Conservation (phyloP, 2,113 vertebrate species). For the Apodemus sylvaticus region DNA sequence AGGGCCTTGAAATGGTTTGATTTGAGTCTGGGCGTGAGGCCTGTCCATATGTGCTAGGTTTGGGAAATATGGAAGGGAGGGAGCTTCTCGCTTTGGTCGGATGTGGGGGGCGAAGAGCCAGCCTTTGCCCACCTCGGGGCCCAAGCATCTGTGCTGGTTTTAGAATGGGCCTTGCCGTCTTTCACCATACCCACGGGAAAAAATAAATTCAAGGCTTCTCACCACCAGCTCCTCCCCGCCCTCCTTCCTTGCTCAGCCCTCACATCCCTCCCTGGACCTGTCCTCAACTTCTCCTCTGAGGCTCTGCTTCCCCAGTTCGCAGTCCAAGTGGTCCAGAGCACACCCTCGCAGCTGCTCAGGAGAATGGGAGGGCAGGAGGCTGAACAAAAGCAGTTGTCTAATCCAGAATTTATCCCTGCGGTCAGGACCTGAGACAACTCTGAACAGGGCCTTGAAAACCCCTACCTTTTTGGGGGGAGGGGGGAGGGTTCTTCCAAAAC, state of each 20-base stretch:
- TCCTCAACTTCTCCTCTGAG: neutral
- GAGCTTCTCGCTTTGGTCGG: neutral
- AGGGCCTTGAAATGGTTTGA: slow-evolving; percentile 68
- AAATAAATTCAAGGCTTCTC: neutral
- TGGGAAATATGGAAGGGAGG: slow-evolving; percentile 56
- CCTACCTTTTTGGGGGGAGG: neutral
- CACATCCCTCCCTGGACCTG: neutral
- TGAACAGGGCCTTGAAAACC: neutral
- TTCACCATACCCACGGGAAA: neutral
- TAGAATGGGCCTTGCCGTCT: neutral
- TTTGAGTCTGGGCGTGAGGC: slow-evolving; percentile 65
- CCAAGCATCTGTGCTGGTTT: neutral
- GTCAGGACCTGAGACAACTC: neutral
- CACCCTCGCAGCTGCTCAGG: neutral
- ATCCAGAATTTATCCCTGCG: neutral
- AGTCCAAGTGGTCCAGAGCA: neutral
- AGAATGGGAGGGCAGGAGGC: neutral
- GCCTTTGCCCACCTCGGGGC: neutral
- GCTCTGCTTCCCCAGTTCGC: neutral
- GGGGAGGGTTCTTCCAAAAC: neutral
- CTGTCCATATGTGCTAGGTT: slow-evolving; percentile 61
- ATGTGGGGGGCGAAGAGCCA: slow-evolving; percentile 5
- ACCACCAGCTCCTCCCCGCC: neutral
- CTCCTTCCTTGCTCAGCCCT: neutral
- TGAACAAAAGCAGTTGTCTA: neutral